A percentile compares a stretch with the other conserved stretches of the same genome.
These are phyloP conservation scores for Macroramphosus scolopax DNA, from an alignment of 2,797 vertebrate genomes.

Conservation along the genomic window DNA sequence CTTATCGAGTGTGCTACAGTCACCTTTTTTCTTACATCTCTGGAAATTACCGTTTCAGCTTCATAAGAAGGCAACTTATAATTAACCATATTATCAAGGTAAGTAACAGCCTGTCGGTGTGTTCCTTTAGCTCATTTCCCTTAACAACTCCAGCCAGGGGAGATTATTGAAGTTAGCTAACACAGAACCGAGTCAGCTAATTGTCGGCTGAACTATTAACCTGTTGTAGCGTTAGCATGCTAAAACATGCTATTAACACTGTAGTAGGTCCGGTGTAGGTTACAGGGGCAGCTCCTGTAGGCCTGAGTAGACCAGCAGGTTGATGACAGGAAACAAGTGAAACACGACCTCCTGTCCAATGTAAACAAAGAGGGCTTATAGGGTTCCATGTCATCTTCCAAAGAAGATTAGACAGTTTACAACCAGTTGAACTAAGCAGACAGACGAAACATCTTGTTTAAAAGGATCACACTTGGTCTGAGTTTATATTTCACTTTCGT, in stretches of 20 bases:
- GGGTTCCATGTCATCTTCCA: background rate
- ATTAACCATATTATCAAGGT: background rate
- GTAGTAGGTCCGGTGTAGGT: no score
- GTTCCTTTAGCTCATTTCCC: slow-evolving; percentile 8
- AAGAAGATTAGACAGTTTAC: no score
- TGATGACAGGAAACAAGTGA: background rate
- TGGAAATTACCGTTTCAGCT: background rate
- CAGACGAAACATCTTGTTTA: background rate
- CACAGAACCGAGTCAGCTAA: slow-evolving; percentile 10
- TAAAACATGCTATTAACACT: background rate
- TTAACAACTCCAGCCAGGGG: background rate
- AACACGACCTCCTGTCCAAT: background rate
- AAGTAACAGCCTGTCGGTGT: background rate
- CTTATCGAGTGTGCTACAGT: background rate
- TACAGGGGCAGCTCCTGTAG: no score
- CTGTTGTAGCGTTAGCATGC: background rate
- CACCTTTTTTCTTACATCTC: background rate
- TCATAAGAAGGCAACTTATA: no score
- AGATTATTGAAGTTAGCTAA: slow-evolving; percentile 19
- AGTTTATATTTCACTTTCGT: background rate
- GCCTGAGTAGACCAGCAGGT: slow-evolving; percentile 8
- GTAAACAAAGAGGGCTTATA: slow-evolving; percentile 9
- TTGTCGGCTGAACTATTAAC: background rate
- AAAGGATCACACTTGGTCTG: no score
- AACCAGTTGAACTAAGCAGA: background rate